Conservation (phyloP, 2,888 invertebrate genomes). For the Vanessa cardui region DNA sequence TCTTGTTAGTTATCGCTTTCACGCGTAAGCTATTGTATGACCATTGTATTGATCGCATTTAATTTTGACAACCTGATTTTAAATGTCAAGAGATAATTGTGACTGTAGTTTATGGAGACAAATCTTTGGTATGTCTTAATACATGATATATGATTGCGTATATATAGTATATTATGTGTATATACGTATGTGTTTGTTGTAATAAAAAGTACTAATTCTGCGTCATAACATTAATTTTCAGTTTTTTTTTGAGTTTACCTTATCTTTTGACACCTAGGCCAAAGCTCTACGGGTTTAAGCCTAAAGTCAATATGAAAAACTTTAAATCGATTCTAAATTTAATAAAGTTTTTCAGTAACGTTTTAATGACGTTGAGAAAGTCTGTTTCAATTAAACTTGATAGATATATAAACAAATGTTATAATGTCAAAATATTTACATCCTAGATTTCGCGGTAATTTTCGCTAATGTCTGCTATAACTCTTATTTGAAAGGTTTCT, state of each 20-base stretch:
- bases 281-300: too few relatives aligned
- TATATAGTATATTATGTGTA: too few relatives aligned
- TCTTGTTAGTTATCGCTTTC: conserved; percentile 61
- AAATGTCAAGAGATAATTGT: conserved; percentile 19
- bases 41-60: conserved; percentile 19
- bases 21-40: conserved; percentile 53
- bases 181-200: too few relatives aligned
- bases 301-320: too few relatives aligned
- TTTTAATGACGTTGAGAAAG: neutral
- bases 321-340: neutral
- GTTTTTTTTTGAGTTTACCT: too few relatives aligned
- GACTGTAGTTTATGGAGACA: neutral
- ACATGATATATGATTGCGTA: too few relatives aligned
- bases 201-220: too few relatives aligned
- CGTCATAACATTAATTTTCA: too few relatives aligned
- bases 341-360: neutral
- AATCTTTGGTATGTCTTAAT: too few relatives aligned
- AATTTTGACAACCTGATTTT: conserved; percentile 15
- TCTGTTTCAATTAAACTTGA: neutral
- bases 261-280: too few relatives aligned
- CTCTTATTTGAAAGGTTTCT: neutral
- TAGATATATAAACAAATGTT: neutral
- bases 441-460: neutral
- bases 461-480: neutral
- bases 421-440: conserved; percentile 4